These are phyloP conservation scores for Acrocephalus kingi DNA, from an alignment of 2,113 vertebrate genomes.

Conservation along the genomic window DNA sequence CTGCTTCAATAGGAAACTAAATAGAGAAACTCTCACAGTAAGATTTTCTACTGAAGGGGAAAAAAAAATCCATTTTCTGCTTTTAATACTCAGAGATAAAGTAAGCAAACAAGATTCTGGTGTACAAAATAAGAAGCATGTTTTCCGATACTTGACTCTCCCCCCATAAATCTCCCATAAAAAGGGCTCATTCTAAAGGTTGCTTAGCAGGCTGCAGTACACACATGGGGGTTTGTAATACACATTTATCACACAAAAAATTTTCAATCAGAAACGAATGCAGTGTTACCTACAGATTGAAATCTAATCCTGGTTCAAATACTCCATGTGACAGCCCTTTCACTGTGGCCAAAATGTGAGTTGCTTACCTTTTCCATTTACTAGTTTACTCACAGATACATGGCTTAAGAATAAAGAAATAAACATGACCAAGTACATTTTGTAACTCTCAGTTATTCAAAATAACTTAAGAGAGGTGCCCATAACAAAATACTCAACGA, in stretches of 20 bases:
- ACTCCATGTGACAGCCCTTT: background rate
- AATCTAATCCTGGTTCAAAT: background rate
- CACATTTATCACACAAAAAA: background rate
- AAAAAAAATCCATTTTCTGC: slow-evolving; percentile 34
- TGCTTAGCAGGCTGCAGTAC: background rate
- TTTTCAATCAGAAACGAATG: background rate
- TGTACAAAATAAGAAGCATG: background rate
- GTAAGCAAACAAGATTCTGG: slow-evolving; percentile 11
- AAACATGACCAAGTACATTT: background rate
- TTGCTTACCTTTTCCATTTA: background rate
- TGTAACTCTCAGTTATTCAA: background rate
- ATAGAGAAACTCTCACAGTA: background rate
- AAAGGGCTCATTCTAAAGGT: background rate
- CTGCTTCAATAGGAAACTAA: background rate
- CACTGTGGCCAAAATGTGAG: background rate
- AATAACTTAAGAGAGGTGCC: background rate
- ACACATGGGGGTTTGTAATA: background rate
- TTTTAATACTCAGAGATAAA: slow-evolving; percentile 19
- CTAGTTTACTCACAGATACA: background rate
- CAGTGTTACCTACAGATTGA: background rate
- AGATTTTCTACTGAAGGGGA: background rate
- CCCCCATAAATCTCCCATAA: background rate
- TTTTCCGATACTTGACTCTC: background rate
- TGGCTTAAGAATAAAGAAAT: slow-evolving; percentile 16
- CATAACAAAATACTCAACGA: background rate